Base-by-base conservation (phyloP, 2,797 vertebrate genomes). In the Mus caroli region DNA sequence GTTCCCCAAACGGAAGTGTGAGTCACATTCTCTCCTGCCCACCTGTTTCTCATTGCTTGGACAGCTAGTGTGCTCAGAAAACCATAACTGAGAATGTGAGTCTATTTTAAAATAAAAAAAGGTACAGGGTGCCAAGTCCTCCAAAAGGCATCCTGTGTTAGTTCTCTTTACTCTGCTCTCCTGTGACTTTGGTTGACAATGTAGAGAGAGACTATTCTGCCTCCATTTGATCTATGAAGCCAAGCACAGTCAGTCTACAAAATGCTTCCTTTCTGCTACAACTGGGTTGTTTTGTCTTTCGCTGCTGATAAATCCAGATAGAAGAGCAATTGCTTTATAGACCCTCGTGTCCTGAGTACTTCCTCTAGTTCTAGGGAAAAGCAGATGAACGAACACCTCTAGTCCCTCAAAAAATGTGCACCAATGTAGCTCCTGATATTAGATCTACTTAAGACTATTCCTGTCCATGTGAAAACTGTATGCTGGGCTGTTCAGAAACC, bases 331-430 rank as follows among this genome's bases (percentile, higher is more conserved):
- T 77, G n/a, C n/a, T 54, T 94, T 86, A 2, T 15, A 91, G 52
- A 84, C 46, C 58, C 11, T 80, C 34, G 71, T 71, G 28, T 40
- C 50, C 34, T 79, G 56, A 26, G 24, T 92, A 62, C 60, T 88
- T 91, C 73, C 24, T 78, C 46, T 89, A 89, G 46, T 26, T 91
- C 67, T 54, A 92, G 31, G 92, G 90, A 91, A 96, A 84, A 83
- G n/a, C 12, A 88, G n/a, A 62, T 6, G 82, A 94, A 92, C 76
- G n/a, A 54, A 88, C 13, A 60, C 40, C 37, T 54, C 94, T 17
- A 84, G 20, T 60, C 4, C 24, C 50, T 88, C 26, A 64, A 92
- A 95, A 91, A 80, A 69, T 37, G 3, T 43, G 3, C 31, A 91
- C n/a, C 4, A 90, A 17, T n/a, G 8, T 56, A 1, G 9, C 75